Base-by-base conservation (phyloP, 2,888 invertebrate species). In the Heliconius erato region DNA sequence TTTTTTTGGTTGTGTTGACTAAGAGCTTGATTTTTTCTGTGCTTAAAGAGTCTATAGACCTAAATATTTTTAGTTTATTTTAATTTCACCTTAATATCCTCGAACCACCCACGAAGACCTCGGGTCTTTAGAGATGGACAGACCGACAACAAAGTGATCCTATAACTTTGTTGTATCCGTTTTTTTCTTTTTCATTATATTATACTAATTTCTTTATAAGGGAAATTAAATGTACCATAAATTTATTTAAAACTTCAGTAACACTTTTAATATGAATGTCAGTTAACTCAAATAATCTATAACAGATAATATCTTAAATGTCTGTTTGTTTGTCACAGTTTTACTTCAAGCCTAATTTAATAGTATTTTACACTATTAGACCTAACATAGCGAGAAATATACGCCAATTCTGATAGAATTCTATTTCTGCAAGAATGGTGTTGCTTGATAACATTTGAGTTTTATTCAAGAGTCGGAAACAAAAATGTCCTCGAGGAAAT, bases 401-500 rank as follows among this genome's bases (percentile, higher is more conserved):
- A 3, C 76, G n/a, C 63, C 76, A 35, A 76, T 63, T 35, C 40
- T 63, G 35, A 40, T 35, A 63, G 35, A 63, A 76, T 63, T 63
- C 69, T 63, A 88, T 88, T 85, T 85, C 82, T 83, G 84, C 87
- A n/a, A 78, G 86, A 89, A 89, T 87, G 88, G 88, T 88, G 88
- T 90, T 89, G 89, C 88, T 89, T 90, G 92, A 93, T 93, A 93
- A 90, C 90, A 89, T 89, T 89, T 87, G 86, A 87, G 87, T 90
- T 89, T 78, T 86, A 89, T 90, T 88, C 87, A 84, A 86, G 86
- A 88, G 88, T 88, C 90, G 91, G 91, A 92, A 93, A 92, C 91
- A 91, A 91, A 91, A 92, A 91, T 91, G 90, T 90, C 89, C 89
- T 88, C 86, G 80, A 92, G 93, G 92, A 93, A 94, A 93, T 93